Evolutionary conservation across 2,113 vertebrate genomes (phyloP), one percentile per base, ranked within the genome.

Genomic region (Panurus biarmicus): DNA sequence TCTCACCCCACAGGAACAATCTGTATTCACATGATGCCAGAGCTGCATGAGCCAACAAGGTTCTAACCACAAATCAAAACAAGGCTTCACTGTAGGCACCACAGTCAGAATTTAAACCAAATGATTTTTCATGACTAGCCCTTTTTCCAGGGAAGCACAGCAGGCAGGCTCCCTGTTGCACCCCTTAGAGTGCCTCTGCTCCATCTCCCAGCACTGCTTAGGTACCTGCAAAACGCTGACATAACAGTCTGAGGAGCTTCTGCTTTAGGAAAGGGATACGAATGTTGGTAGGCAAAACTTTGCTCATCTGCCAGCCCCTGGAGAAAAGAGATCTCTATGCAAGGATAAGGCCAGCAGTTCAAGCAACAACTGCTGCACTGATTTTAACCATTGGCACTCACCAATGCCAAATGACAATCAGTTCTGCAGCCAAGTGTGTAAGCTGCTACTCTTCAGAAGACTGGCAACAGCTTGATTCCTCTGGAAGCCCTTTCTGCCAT

Each of bases 401-500:
- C 66, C 86, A 78, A 38, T 7, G 4, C 0, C 8, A 93, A 87
- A 58, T 77, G n/a, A 48, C 85, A 91, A 72, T 36, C 66, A 53
- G 33, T 11, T 91, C 31, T 93, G 71, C 74, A 76, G 89, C 56
- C 70, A 81, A 71, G 33, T 9, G 17, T 53, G 56, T 85, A 70
- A 83, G 83, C 56, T 62, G 88, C 50, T 85, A 26, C 75, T 93
- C 80, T 89, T 72, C 64, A 77, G 40, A 89, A 78, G 54, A 57
- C 62, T 94, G 90, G 85, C 93, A 94, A 45, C 57, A 56, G 75
- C 56, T 90, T 3, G 1, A 40, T 44, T 54, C 45, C 47, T 76
- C 92, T 93, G 82, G 66, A 79, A 80, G 66, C 36, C 53, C 50
- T 74, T 20, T 45, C 56, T 85, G 76, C 57, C 67, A 72, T 40